Conservation (phyloP, 2,888 invertebrate species). For the Entomobrya proxima region DNA sequence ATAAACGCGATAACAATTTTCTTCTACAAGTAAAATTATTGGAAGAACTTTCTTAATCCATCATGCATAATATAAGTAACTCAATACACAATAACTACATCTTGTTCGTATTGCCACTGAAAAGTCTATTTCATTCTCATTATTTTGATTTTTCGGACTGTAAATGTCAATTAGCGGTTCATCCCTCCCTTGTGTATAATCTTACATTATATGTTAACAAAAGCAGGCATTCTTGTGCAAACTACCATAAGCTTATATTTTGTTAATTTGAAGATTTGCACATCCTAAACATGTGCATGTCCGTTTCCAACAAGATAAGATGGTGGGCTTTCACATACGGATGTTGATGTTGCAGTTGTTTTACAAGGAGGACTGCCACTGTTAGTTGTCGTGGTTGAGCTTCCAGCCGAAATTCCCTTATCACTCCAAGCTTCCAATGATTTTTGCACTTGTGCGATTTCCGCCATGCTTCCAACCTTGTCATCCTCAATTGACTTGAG, state of each 20-base stretch:
- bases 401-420: constrained; percentile 46
- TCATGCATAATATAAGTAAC: too few relatives aligned
- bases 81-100: too few relatives aligned
- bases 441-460: constrained; percentile 72
- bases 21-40: too few relatives aligned
- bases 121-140: too few relatives aligned
- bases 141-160: too few relatives aligned
- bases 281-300: constrained; percentile 58
- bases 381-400: not conserved
- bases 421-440: constrained; percentile 72
- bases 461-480: constrained; percentile 66
- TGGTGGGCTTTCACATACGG: constrained; percentile 32
- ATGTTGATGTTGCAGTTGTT: constrained; percentile 34
- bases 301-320: constrained; percentile 59
- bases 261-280: not conserved
- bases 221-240: constrained; percentile 4
- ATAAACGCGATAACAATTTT: too few relatives aligned
- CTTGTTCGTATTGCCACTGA: too few relatives aligned
- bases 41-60: too few relatives aligned
- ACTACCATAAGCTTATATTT: not conserved
- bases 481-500: constrained; percentile 73
- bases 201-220: too few relatives aligned
- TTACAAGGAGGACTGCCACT: constrained; percentile 55
- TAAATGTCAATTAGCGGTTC: too few relatives aligned
- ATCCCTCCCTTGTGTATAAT: too few relatives aligned